Evolutionary conservation across 2,888 invertebrate species (phyloP).

Genomic region (Euproctis similis): DNA sequence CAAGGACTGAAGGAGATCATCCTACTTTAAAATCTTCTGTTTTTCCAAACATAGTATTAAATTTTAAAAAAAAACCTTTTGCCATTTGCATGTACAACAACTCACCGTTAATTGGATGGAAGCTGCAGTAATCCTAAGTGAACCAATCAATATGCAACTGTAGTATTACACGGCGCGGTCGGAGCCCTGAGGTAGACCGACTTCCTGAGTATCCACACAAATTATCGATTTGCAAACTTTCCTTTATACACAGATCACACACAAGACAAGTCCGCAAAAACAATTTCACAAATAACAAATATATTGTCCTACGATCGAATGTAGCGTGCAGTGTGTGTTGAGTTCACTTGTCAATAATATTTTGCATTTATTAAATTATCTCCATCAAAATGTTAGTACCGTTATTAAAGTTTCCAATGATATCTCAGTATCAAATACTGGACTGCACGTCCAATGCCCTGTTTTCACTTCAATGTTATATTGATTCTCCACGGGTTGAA

Average conservation of each 20-base stretch:
- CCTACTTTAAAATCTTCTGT: too few relatives aligned
- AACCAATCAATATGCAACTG: constrained; percentile 68
- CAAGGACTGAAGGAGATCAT: too few relatives aligned
- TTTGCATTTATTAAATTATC: constrained; percentile 43
- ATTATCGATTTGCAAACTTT: constrained; percentile 67
- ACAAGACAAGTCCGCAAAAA: constrained; percentile 54
- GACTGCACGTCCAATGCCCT: too few relatives aligned
- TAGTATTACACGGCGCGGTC: constrained; percentile 51
- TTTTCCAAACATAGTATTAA: too few relatives aligned
- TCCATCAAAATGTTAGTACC: constrained; percentile 27
- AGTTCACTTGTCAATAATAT: constrained; percentile 70
- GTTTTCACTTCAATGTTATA: constrained; percentile 49
- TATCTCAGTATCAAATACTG: constrained; percentile 31
- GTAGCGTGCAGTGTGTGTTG: constrained; percentile 58
- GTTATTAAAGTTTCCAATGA: constrained; percentile 31
- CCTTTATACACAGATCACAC: constrained; percentile 54
- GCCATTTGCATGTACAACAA: constrained; percentile 13
- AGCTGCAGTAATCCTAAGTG: constrained; percentile 40
- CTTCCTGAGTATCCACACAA: constrained; percentile 50
- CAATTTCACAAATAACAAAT: constrained; percentile 53
- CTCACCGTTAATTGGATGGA: constrained; percentile 52
- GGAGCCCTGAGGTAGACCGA: constrained; percentile 41
- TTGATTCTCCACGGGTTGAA: constrained; percentile 61
- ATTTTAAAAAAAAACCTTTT: too few relatives aligned
- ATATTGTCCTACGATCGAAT: constrained; percentile 48